These are phyloP conservation scores for Corticium candelabrum DNA, from an alignment of 37 sponge, comb jelly and placozoan genomes.

Conservation along the genomic window DNA sequence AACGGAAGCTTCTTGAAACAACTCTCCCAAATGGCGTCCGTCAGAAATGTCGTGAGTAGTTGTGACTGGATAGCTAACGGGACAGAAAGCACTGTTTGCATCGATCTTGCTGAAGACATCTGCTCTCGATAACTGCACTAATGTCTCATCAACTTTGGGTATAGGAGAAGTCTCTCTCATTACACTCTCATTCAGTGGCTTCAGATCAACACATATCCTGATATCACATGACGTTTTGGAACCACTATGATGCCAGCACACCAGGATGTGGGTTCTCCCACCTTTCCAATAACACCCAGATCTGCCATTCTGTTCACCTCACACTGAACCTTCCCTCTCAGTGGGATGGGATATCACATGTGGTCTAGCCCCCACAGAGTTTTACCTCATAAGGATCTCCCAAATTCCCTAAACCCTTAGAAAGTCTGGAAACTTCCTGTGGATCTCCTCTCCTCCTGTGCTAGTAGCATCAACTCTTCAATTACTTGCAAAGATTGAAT, in stretches of 20 bases:
- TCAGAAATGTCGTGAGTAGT: conserved; percentile 6
- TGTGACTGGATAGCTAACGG: conserved; percentile 5
- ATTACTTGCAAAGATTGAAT: too few relatives aligned
- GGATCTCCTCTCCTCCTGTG: too few relatives aligned
- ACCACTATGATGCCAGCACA: background rate
- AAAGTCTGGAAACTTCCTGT: too few relatives aligned
- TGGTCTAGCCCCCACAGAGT: too few relatives aligned
- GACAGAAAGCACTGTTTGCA: conserved; percentile 23
- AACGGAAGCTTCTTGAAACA: background rate
- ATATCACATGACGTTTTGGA: background rate
- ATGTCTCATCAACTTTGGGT: conserved; percentile 15
- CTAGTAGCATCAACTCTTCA: too few relatives aligned
- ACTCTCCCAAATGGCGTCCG: background rate
- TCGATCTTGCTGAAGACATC: conserved; percentile 18
- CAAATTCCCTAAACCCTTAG: too few relatives aligned
- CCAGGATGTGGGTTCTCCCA: conserved; percentile 17
- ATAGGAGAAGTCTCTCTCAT: conserved; percentile 12
- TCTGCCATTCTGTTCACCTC: conserved; percentile 28
- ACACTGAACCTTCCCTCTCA: too few relatives aligned
- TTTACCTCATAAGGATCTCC: too few relatives aligned
- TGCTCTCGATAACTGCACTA: background rate
- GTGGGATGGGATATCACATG: too few relatives aligned
- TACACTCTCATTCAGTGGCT: conserved; percentile 9
- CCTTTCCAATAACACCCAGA: conserved; percentile 17
- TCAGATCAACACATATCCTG: conserved; percentile 17